These are phyloP conservation scores for Craniophora ligustri DNA, from an alignment of 2,888 invertebrate species.

Conservation along the genomic window DNA sequence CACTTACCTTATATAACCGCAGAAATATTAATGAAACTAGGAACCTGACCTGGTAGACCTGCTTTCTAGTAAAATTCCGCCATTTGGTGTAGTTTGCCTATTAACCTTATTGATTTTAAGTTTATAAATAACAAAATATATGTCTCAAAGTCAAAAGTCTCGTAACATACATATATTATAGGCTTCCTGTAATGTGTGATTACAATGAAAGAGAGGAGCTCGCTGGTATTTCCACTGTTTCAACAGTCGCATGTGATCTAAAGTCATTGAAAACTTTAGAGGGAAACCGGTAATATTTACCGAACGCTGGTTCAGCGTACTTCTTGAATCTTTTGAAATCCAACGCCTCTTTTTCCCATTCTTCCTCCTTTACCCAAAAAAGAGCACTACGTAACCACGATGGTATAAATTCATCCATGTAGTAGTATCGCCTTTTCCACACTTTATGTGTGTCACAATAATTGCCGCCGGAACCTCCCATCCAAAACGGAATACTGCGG, in stretches of 20 bases:
- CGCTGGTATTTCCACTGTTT: slow-evolving; percentile 46
- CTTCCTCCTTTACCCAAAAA: slow-evolving; percentile 63
- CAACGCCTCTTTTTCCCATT: slow-evolving; percentile 70
- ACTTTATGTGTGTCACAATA: slow-evolving; percentile 69
- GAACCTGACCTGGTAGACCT: too few relatives aligned
- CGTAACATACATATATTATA: too few relatives aligned
- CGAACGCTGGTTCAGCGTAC: slow-evolving; percentile 70
- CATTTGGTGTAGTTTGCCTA: too few relatives aligned
- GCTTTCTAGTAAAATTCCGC: too few relatives aligned
- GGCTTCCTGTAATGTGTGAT: too few relatives aligned
- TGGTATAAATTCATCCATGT: slow-evolving; percentile 74
- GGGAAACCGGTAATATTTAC: slow-evolving; percentile 70
- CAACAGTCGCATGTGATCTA: slow-evolving; percentile 58
- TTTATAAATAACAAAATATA: too few relatives aligned
- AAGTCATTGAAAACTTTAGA: slow-evolving; percentile 59
- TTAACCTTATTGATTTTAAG: too few relatives aligned
- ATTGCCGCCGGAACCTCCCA: slow-evolving; percentile 65
- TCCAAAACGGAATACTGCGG: slow-evolving; percentile 70
- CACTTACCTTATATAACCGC: too few relatives aligned
- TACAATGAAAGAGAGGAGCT: slow-evolving; percentile 5
- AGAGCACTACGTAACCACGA: slow-evolving; percentile 65
- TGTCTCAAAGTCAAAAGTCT: too few relatives aligned
- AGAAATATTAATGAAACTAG: too few relatives aligned
- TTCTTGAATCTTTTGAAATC: slow-evolving; percentile 67
- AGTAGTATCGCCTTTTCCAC: slow-evolving; percentile 73